These are phyloP conservation scores for Brachymystax lenok DNA, from an alignment of 2,797 vertebrate species.

Conservation along the genomic window DNA sequence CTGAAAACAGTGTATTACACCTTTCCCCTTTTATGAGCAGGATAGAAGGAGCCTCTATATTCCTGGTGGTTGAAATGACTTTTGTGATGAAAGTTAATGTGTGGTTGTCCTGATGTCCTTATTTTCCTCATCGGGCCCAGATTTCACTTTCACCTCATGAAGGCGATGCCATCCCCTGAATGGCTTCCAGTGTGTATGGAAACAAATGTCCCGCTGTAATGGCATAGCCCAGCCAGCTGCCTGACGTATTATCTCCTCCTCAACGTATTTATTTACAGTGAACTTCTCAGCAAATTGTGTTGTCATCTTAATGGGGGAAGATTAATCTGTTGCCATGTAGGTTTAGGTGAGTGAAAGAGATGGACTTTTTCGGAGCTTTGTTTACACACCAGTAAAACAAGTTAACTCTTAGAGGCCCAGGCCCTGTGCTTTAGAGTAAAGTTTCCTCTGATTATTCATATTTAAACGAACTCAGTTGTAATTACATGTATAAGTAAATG, in stretches of 20 bases:
- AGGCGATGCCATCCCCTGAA: conserved; percentile 66
- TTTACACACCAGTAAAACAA: conserved; percentile 57
- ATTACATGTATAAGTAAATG: background rate
- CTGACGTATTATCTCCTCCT: conserved; percentile 84
- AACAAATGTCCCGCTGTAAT: conserved; percentile 82
- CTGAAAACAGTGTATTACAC: conserved; percentile 73
- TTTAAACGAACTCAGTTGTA: background rate
- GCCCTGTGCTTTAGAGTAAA: background rate
- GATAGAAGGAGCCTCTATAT: conserved; percentile 56
- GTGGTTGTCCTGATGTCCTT: conserved; percentile 70
- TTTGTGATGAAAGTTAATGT: conserved; percentile 84
- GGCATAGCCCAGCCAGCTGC: conserved; percentile 77
- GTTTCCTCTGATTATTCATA: background rate
- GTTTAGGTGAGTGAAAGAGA: conserved; percentile 76
- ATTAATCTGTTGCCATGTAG: conserved; percentile 80
- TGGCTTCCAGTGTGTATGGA: conserved; percentile 73
- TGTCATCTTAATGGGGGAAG: conserved; percentile 81
- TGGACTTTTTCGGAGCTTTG: conserved; percentile 74
- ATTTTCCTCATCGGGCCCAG: conserved; percentile 70
- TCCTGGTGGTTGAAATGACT: conserved; percentile 70
- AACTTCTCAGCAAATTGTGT: conserved; percentile 83
- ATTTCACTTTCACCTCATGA: conserved; percentile 72
- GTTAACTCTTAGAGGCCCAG: conserved; percentile 57
- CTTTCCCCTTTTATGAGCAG: conserved; percentile 71
- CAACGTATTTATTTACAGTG: conserved; percentile 85